Evolutionary conservation across 2,113 vertebrate genomes (phyloP), one percentile per base, ranked within the genome.

Genomic region (Caracal caracal): DNA sequence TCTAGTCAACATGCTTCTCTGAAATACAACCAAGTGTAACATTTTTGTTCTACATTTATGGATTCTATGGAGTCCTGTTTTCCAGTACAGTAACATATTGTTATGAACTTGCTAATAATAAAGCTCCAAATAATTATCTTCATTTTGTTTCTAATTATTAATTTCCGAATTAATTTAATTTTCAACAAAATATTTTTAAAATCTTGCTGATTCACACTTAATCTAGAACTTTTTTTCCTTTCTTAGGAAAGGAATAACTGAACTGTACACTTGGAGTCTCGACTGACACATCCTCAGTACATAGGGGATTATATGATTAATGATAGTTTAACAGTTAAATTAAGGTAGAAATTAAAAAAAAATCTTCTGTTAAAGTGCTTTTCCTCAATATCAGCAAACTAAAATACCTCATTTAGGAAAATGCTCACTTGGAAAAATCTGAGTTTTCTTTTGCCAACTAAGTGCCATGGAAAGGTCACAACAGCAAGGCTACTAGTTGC

Each of bases 371-470:
- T 59, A 78, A 7, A 85, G n/a, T 15, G 1, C 0, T 59, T 79
- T 49, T 26, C 11, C 40, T 28, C 12, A 13, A 66, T 51, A 63
- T 35, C 13, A 82, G 19, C 30, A 4, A 20, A 28, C 30, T 89
- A 93, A 94, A 97, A 81, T 65, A 51, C 0, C 0, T 0, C 17
- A 24, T 26, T 35, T 90, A 26, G 49, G 8, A 95, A 80, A 87
- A 79, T 26, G 20, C 4, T 89, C 33, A 73, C 51, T 94, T 95
- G 71, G 78, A 96, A 96, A 12, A 96, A 86, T 59, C 10, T 51
- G 20, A 61, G 59, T 95, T 97, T 93, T 93, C 30, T 85, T 97
- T 81, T 95, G 92, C 5, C 33, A 78, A 68, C 49, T 47, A 43
- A 68, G 86, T 79, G 19, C 26, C n/a, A 43, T 16, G 22, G 28